Percentiles rank a stretch among this genome's conserved stretches.
These are phyloP conservation scores for Phrixothrix hirtus DNA, from an alignment of 2,888 invertebrate genomes.

Conservation along the genomic window DNA sequence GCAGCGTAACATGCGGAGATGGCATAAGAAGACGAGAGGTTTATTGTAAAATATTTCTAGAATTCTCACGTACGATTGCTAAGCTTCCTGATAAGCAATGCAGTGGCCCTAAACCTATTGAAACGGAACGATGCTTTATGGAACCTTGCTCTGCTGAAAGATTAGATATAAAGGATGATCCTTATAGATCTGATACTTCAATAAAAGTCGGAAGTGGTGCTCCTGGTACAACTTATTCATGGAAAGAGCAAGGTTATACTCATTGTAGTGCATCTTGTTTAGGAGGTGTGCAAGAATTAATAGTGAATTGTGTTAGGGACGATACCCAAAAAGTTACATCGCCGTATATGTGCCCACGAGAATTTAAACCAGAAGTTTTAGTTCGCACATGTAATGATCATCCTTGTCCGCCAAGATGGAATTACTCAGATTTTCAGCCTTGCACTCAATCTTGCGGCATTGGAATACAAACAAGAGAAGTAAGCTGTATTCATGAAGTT, in stretches of 20 bases:
- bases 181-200: constrained; percentile 32
- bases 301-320: constrained; percentile 86
- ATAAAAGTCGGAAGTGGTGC: constrained; percentile 59
- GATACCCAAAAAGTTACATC: constrained; percentile 86
- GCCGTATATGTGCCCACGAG: constrained; percentile 83
- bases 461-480: constrained; percentile 89
- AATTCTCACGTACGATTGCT: constrained; percentile 87
- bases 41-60: constrained; percentile 92
- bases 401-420: constrained; percentile 95
- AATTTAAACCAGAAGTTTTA: constrained; percentile 85
- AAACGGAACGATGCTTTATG: constrained; percentile 79
- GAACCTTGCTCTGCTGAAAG: constrained; percentile 69
- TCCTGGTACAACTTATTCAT: constrained; percentile 81
- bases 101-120: constrained; percentile 79
- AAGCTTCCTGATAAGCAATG: constrained; percentile 88
- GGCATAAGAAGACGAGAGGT: constrained; percentile 85
- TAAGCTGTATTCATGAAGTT: constrained; percentile 84
- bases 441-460: constrained; percentile 95
- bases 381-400: constrained; percentile 92
- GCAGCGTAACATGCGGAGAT: constrained; percentile 78
- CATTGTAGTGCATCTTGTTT: constrained; percentile 94
- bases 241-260: constrained; percentile 88
- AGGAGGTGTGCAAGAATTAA: constrained; percentile 84
- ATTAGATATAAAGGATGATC: constrained; percentile 61
- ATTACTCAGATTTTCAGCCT: constrained; percentile 83